A percentile compares a stretch with the other conserved stretches of the same genome.
Conservation (phyloP, 1,140 invertebrate genomes). For the Drosophila arawakana region DNA sequence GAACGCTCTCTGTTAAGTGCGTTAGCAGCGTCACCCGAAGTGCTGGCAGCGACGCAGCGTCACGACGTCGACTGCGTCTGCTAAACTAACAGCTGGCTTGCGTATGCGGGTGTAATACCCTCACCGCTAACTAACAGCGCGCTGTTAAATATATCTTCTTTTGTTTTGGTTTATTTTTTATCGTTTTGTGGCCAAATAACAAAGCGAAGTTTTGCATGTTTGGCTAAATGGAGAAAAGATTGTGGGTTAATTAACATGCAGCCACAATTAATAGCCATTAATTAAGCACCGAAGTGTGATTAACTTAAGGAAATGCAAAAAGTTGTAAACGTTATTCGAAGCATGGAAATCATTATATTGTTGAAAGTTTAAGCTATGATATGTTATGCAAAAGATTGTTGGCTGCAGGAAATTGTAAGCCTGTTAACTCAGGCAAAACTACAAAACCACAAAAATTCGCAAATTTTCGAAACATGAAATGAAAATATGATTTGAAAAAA, state of each 20-base stretch:
- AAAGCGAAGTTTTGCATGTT: conserved; percentile 37
- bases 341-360: conserved; percentile 5
- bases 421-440: not conserved
- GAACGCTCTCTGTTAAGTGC: conserved; percentile 27
- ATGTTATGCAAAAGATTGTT: conserved; percentile 3
- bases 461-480: too few species aligned
- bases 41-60: conserved; percentile 20
- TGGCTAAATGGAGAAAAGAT: conserved; percentile 22
- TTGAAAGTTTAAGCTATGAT: not conserved
- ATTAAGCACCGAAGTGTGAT: conserved; percentile 19
- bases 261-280: conserved; percentile 25
- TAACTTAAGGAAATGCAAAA: conserved; percentile 37
- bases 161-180: conserved; percentile 7
- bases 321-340: conserved; percentile 3
- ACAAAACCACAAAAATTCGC: not conserved
- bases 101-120: conserved; percentile 17
- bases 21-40: conserved; percentile 21
- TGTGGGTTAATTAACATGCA: conserved; percentile 32
- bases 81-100: conserved; percentile 4
- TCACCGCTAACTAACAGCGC: conserved; percentile 31
- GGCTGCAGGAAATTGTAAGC: conserved; percentile 1
- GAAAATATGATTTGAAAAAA: too few species aligned
- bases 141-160: conserved; percentile 9
- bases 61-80: conserved; percentile 23
- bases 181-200: conserved; percentile 22